A percentile compares a stretch with the other conserved stretches of the same genome.
phyloP scores from a whole-genome alignment of 2,113 vertebrate species.

The Tautogolabrus adspersus region DNA sequence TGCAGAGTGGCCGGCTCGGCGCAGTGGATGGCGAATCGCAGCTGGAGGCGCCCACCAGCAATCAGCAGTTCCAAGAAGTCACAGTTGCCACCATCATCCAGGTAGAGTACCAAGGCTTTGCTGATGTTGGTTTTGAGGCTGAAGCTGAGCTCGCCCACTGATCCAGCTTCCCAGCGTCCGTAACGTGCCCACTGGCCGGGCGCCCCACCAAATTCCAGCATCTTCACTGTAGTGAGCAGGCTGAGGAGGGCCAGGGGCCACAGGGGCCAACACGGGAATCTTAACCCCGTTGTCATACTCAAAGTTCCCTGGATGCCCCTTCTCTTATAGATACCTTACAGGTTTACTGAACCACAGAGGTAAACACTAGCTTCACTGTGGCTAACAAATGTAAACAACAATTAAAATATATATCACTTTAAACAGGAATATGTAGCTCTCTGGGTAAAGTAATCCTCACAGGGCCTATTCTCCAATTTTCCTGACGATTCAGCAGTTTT shows the following conservation, averaged over 20 bases:
- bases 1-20: constrained; percentile 89
- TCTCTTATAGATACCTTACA: constrained; percentile 23
- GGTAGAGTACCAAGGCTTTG: constrained; percentile 91
- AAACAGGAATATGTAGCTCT: constrained; percentile 23
- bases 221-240: constrained; percentile 60
- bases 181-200: constrained; percentile 95
- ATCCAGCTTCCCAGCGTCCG: constrained; percentile 90
- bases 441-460: constrained; percentile 33
- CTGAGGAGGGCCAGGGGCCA: constrained; percentile 73
- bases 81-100: constrained; percentile 94
- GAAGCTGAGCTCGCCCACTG: constrained; percentile 92
- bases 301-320: constrained; percentile 20
- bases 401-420: constrained; percentile 2
- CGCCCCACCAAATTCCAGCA: constrained; percentile 91
- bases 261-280: constrained; percentile 72
- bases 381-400: constrained; percentile 34
- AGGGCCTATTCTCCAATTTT: constrained; percentile 38
- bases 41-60: constrained; percentile 86
- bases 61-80: constrained; percentile 94
- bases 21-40: constrained; percentile 93
- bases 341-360: constrained; percentile 15
- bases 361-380: constrained; percentile 4
- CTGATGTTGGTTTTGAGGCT: constrained; percentile 91
- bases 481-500: constrained; percentile 59
- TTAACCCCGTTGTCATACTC: constrained; percentile 73